phyloP scores from a whole-genome alignment of 2,888 invertebrate species.

The Caenorhabditis sulstoni region DNA sequence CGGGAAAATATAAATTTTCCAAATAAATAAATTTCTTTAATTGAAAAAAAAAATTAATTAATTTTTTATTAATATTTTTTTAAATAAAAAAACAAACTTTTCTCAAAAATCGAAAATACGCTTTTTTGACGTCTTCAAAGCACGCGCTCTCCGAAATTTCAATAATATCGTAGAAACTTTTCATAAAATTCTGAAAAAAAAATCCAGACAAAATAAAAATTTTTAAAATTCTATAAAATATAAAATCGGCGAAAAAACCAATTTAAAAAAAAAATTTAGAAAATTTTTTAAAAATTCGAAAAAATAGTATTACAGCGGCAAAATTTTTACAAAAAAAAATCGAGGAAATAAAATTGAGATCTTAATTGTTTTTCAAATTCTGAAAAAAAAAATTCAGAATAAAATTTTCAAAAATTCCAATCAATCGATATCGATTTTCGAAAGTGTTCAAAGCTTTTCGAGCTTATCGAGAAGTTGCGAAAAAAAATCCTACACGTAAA shows the following conservation, averaged over 20 bases:
- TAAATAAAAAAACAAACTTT: conserved; percentile 40
- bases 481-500: conserved; percentile 2
- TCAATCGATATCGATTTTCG: no score
- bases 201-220: no score
- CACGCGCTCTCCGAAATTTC: conserved; percentile 58
- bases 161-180: conserved; percentile 75
- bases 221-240: not conserved
- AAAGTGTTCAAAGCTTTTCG: no score
- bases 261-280: conserved; percentile 4
- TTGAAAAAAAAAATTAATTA: no score
- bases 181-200: conserved; percentile 61
- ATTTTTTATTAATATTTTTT: no score
- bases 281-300: conserved; percentile 1
- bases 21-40: no score
- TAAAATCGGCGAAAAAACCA: conserved; percentile 6
- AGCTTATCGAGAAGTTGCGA: not conserved
- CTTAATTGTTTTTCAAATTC: no score
- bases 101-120: conserved; percentile 72
- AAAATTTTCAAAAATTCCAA: not conserved
- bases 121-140: conserved; percentile 70
- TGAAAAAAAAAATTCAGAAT: conserved; percentile 1
- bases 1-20: not conserved
- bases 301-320: no score
- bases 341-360: no score
- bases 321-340: not conserved